Evolutionary conservation across 2,888 invertebrate species (phyloP).

Genomic region (Cremastinae sp.): DNA sequence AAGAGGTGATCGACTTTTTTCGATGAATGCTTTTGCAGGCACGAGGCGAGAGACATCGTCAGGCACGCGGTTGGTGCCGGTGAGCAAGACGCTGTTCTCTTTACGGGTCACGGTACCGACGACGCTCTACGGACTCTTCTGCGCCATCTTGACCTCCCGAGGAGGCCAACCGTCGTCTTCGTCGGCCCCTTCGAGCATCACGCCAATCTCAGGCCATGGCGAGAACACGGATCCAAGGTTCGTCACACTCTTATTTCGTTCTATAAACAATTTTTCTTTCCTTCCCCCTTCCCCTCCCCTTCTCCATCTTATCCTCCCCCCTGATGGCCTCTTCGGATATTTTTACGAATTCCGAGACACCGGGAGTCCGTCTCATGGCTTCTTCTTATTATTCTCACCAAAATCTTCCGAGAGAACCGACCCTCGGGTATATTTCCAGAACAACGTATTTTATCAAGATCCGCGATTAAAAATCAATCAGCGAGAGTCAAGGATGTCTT

Average conservation of each 20-base stretch:
- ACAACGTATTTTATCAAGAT: too few species aligned
- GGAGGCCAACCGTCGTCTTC: slow-evolving; percentile 86
- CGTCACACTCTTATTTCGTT: slow-evolving; percentile 53
- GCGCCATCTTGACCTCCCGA: slow-evolving; percentile 85
- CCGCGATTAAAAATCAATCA: too few species aligned
- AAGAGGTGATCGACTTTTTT: slow-evolving; percentile 15
- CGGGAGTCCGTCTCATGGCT: too few species aligned
- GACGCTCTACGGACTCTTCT: slow-evolving; percentile 90
- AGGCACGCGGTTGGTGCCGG: slow-evolving; percentile 90
- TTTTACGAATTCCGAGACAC: too few species aligned
- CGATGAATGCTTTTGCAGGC: slow-evolving; percentile 82
- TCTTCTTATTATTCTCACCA: background rate
- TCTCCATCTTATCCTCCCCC: slow-evolving; percentile 18
- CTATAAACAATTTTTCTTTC: slow-evolving; percentile 5
- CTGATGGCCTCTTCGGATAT: too few species aligned
- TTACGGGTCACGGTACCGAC: slow-evolving; percentile 85
- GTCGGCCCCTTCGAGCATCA: slow-evolving; percentile 91
- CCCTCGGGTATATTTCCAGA: too few species aligned
- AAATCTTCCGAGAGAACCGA: slow-evolving; percentile 8
- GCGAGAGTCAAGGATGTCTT: too few species aligned
- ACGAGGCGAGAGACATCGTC: slow-evolving; percentile 90
- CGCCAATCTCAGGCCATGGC: slow-evolving; percentile 91
- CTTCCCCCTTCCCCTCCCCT: background rate
- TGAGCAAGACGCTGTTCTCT: slow-evolving; percentile 83
- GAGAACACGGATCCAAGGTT: slow-evolving; percentile 89